Percentiles rank a stretch among this genome's conserved stretches.
These are phyloP conservation scores for Bostrychus sinensis DNA, from an alignment of 2,113 vertebrate genomes.

Conservation along the genomic window DNA sequence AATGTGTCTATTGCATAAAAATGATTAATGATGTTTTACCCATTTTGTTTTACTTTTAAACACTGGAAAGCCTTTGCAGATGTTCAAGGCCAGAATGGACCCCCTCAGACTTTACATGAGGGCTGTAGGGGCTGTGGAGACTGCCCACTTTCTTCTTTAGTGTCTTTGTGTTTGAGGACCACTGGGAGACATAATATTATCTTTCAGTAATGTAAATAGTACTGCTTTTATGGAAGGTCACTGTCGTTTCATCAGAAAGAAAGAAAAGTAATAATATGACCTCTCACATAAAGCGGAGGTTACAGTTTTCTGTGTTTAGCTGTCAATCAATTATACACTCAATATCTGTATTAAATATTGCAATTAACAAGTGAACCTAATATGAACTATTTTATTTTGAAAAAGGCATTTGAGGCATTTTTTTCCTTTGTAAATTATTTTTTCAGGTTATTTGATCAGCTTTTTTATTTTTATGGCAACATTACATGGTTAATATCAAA, in stretches of 20 bases:
- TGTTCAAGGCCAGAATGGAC: background rate
- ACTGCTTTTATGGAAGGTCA: background rate
- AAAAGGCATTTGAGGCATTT: too few species aligned
- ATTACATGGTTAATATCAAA: too few species aligned
- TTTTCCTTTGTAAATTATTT: too few species aligned
- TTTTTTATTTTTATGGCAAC: too few species aligned
- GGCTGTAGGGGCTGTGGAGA: slow-evolving; percentile 2
- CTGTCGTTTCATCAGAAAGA: background rate
- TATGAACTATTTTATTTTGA: too few species aligned
- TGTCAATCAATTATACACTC: too few species aligned
- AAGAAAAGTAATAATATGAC: background rate
- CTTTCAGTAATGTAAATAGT: slow-evolving; percentile 9
- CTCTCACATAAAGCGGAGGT: background rate
- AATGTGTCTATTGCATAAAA: too few species aligned
- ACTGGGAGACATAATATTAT: slow-evolving; percentile 9
- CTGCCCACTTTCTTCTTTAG: background rate
- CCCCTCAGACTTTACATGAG: background rate
- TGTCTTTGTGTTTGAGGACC: background rate
- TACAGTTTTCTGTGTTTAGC: background rate
- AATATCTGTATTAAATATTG: too few species aligned
- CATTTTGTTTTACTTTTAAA: too few species aligned
- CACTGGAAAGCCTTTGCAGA: too few species aligned
- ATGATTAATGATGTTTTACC: background rate
- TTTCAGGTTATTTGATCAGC: too few species aligned
- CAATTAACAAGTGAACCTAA: too few species aligned